Conservation (phyloP, 2,113 vertebrate genomes). For the Dunckerocampus dactyliophorus region DNA sequence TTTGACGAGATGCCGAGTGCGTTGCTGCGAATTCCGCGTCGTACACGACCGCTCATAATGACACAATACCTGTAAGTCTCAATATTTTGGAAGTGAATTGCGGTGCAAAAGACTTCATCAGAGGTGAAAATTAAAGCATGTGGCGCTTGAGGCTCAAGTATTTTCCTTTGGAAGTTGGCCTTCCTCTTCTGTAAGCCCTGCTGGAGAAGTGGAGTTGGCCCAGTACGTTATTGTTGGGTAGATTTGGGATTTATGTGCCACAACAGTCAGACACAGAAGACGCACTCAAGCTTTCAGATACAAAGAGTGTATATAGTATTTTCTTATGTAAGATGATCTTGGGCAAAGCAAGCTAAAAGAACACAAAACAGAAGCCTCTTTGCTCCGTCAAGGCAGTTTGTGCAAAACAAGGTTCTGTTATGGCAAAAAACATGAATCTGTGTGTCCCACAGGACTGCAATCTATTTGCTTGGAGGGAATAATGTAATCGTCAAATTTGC, state of each 20-base stretch:
- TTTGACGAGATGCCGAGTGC: constrained; percentile 48
- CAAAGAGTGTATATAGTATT: constrained; percentile 12
- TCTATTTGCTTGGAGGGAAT: too few species aligned
- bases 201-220: constrained; percentile 53
- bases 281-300: constrained; percentile 28
- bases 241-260: constrained; percentile 39
- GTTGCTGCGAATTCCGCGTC: constrained; percentile 23
- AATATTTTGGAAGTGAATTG: constrained; percentile 45
- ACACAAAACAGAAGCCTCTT: neutral
- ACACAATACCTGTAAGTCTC: constrained; percentile 44
- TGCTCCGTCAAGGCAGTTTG: too few species aligned
- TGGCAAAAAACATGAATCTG: too few species aligned
- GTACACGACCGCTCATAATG: constrained; percentile 20
- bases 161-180: constrained; percentile 66
- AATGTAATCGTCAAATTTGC: too few species aligned
- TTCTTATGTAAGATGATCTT: constrained; percentile 11
- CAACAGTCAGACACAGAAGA: neutral
- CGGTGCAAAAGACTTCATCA: constrained; percentile 50
- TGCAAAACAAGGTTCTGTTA: too few species aligned
- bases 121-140: constrained; percentile 68
- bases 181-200: constrained; percentile 38
- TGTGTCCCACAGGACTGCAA: too few species aligned
- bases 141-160: constrained; percentile 58
- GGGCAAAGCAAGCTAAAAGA: constrained; percentile 9
- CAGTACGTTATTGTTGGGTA: constrained; percentile 34